phyloP scores from a whole-genome alignment of 2,113 vertebrate genomes.

The Rhinopithecus roxellana region DNA sequence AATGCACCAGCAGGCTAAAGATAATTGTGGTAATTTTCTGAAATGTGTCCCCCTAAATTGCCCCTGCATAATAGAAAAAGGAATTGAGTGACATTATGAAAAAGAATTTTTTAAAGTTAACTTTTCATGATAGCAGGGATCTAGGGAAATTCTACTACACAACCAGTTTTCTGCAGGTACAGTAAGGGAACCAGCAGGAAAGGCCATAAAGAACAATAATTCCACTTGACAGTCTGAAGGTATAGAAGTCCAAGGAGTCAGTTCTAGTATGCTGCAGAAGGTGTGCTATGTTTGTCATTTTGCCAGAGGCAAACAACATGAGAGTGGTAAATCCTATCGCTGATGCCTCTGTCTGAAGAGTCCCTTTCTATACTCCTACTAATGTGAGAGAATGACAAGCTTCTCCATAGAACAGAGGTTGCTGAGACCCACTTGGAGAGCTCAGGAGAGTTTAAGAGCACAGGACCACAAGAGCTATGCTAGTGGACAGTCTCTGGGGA shows the following conservation, averaged over 20 bases:
- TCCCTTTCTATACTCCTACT: not conserved
- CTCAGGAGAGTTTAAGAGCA: not conserved
- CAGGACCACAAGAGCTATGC: not conserved
- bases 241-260: not conserved
- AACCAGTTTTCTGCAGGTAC: slow-evolving; percentile 33
- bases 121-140: slow-evolving; percentile 29
- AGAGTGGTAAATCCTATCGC: not conserved
- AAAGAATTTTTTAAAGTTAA: slow-evolving; percentile 43
- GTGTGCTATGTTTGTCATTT: not conserved
- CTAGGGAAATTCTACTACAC: not conserved
- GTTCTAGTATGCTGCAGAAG: not conserved
- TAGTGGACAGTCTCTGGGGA: not conserved
- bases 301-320: not conserved
- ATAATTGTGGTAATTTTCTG: slow-evolving; percentile 49
- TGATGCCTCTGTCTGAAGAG: slow-evolving; percentile 33
- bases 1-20: slow-evolving; percentile 44
- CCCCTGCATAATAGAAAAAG: slow-evolving; percentile 15
- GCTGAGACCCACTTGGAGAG: not conserved
- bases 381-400: not conserved
- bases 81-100: slow-evolving; percentile 6
- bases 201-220: slow-evolving; percentile 52
- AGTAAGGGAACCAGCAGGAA: slow-evolving; percentile 1
- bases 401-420: not conserved
- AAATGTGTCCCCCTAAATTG: slow-evolving; percentile 19
- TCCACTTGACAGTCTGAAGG: slow-evolving; percentile 44